Conservation (phyloP, 2,113 vertebrate species). For the Colossoma macropomum region DNA sequence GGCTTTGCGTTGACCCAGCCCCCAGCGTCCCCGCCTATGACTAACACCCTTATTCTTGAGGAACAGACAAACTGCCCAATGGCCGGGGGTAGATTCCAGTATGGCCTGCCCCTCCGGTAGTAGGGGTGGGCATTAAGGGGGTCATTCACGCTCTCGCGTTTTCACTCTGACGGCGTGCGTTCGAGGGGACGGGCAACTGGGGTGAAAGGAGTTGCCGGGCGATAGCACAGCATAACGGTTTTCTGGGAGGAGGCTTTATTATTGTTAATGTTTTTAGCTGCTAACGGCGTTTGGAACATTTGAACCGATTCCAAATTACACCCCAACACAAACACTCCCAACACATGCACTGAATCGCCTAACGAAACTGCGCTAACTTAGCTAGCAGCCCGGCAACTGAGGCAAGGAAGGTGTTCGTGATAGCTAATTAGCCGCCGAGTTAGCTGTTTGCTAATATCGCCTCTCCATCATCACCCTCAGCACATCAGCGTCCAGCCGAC, state of each 20-base stretch:
- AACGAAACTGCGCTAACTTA: slow-evolving; percentile 55
- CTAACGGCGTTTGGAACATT: slow-evolving; percentile 52
- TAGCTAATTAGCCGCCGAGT: slow-evolving; percentile 56
- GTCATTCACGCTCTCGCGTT: slow-evolving; percentile 78
- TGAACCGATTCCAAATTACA: slow-evolving; percentile 56
- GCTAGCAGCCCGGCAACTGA: slow-evolving; percentile 63
- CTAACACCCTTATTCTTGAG: slow-evolving; percentile 42
- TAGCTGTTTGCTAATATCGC: slow-evolving; percentile 63
- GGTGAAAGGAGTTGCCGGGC: slow-evolving; percentile 73
- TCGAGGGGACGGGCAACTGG: slow-evolving; percentile 72
- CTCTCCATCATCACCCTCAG: slow-evolving; percentile 27
- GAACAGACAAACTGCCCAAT: slow-evolving; percentile 55
- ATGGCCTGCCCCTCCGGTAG: slow-evolving; percentile 53
- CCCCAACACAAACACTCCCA: slow-evolving; percentile 50
- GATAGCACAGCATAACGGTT: slow-evolving; percentile 62
- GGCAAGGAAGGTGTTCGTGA: slow-evolving; percentile 53
- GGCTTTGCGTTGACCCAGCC: slow-evolving; percentile 18
- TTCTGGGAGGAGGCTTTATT: slow-evolving; percentile 54
- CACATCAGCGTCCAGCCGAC: slow-evolving; percentile 53
- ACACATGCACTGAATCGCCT: slow-evolving; percentile 64
- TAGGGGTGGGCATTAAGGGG: slow-evolving; percentile 76
- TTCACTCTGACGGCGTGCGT: slow-evolving; percentile 80
- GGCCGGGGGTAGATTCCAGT: rapidly evolving
- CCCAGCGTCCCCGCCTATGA: slow-evolving; percentile 39
- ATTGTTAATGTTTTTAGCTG: slow-evolving; percentile 19